These are phyloP conservation scores for Microplitis mediator DNA, from an alignment of 1,140 invertebrate species.

Conservation along the genomic window DNA sequence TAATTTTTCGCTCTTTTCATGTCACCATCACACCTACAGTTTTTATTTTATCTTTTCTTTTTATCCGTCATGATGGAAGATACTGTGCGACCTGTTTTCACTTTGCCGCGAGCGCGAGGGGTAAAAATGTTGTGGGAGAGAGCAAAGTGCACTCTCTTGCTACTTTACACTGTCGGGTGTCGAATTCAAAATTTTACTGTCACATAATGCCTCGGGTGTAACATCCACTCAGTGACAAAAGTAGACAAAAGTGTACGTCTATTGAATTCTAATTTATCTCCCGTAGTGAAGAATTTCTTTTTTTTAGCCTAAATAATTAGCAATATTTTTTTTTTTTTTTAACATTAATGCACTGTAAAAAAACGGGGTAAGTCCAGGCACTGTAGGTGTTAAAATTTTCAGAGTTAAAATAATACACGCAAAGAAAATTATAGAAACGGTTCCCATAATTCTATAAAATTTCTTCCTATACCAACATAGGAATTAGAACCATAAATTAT, in stretches of 20 bases:
- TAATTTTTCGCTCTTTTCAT: neutral
- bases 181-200: neutral
- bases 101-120: neutral
- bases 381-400: too few relatives aligned
- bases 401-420: too few relatives aligned
- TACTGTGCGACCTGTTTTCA: neutral
- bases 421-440: too few relatives aligned
- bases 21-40: neutral
- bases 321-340: too few relatives aligned
- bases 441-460: too few relatives aligned
- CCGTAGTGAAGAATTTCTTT: too few relatives aligned
- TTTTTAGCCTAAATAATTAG: too few relatives aligned
- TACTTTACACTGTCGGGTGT: neutral
- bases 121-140: neutral
- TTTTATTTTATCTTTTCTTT: neutral
- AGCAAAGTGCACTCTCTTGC: neutral
- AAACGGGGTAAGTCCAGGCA: too few relatives aligned
- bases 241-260: neutral
- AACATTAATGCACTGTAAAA: too few relatives aligned
- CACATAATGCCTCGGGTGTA: neutral
- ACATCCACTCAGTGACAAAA: neutral
- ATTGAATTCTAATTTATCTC: neutral
- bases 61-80: neutral
- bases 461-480: too few relatives aligned
- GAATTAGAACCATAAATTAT: too few relatives aligned